Percentiles rank a stretch among this genome's conserved stretches.
Evolutionary conservation across 2,113 vertebrate genomes (phyloP).

Genomic region (Ageneiosus marmoratus): DNA sequence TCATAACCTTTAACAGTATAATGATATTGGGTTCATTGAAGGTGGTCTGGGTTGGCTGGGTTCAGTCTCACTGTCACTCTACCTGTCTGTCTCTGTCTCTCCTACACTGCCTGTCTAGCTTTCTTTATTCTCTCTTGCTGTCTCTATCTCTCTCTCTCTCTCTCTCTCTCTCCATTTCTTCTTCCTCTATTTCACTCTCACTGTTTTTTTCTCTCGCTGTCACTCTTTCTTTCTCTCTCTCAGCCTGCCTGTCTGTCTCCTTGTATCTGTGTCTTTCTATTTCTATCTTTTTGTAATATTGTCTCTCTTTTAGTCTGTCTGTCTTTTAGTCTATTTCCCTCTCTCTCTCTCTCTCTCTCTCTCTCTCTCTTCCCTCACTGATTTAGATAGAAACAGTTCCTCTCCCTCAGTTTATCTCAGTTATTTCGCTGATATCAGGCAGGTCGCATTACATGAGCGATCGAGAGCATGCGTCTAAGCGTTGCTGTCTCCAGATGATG

Average conservation of each 20-base stretch:
- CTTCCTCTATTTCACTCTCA: no score
- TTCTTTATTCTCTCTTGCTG: no score
- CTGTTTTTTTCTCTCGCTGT: not conserved
- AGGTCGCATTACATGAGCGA: not conserved
- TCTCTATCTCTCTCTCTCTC: no score
- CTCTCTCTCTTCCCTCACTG: not conserved
- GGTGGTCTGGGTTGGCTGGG: not conserved
- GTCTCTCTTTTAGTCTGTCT: not conserved
- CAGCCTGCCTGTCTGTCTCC: not conserved
- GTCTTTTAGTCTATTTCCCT: not conserved
- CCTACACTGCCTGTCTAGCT: no score
- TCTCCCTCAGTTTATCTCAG: not conserved
- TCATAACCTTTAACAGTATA: not conserved
- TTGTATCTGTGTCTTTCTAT: not conserved
- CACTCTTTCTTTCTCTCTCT: not conserved
- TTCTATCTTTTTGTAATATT: no score
- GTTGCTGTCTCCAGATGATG: not conserved
- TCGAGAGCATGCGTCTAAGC: not conserved
- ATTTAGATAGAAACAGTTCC: not conserved
- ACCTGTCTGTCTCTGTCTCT: no score
- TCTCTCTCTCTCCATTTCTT: no score
- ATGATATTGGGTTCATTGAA: not conserved
- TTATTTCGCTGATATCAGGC: not conserved
- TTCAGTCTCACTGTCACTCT: no score
- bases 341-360: not conserved